Base-by-base conservation (phyloP, 2,113 vertebrate species). In the Picathartes gymnocephalus region DNA sequence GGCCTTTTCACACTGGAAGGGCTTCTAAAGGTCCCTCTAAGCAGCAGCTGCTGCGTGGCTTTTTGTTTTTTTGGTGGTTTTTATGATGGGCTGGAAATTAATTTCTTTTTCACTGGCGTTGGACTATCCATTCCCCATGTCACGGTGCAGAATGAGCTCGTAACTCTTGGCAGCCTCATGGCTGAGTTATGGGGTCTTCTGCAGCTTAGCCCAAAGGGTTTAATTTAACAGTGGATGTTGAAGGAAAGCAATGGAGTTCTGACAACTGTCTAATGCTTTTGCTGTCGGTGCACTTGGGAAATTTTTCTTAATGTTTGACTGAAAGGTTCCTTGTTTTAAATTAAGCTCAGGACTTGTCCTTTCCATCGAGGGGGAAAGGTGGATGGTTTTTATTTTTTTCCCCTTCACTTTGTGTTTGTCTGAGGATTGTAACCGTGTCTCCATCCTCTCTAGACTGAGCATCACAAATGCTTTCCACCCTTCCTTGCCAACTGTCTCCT, bases 51-150 rank as follows among this genome's bases (percentile, higher is more conserved):
- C 88, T 92, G 16, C 77, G 71, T 88, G 93, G 47, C 78, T 97
- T 77, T 91, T 81, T 45, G 39, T 5, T 70, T 93, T 95, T 89
- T 66, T 53, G 11, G 64, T 40, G 22, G 45, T 66, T 97, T 96
- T 97, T 96, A 95, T 97, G 95, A 93, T 88, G 89, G 93, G 69
- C 56, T 94, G 66, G 74, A 95, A 97, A 96, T 97, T 97, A 97
- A 97, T 97, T 97, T 95, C 82, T 95, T 91, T 89, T 88, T 82
- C 62, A 44, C 44, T 81, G 82, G n/a, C 5, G 2, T 28, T 88
- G 79, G 76, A 90, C 95, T 95, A 92, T 97, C 93, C 15, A 60
- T 97, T 97, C 95, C 72, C 54, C 64, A 31, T 3, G 57, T 88
- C 88, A 66, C 30, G 13, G 88, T 68, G 96, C 82, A 73, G 79